Conservation (phyloP, 2,888 invertebrate species). For the Pristionchus arcanus region DNA sequence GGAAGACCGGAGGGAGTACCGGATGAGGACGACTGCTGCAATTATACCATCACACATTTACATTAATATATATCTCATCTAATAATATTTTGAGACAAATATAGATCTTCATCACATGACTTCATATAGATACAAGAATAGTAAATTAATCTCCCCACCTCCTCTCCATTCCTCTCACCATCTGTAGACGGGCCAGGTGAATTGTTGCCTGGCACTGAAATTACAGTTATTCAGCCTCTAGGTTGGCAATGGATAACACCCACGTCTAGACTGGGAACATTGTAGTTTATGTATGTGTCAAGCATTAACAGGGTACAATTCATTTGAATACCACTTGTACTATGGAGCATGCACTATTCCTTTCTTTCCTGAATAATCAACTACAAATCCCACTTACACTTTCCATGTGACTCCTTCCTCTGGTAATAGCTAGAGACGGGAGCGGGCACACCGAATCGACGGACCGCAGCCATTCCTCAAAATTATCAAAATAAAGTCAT, state of each 20-base stretch:
- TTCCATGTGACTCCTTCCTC: slow-evolving; percentile 61
- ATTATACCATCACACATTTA: background rate
- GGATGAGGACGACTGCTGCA: background rate
- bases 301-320: background rate
- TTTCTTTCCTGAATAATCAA: background rate
- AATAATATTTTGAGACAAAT: too few species aligned
- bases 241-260: background rate
- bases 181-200: slow-evolving; percentile 67
- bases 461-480: slow-evolving; percentile 42
- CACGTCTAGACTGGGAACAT: background rate
- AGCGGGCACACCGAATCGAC: slow-evolving; percentile 62
- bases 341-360: background rate
- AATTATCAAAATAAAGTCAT: background rate
- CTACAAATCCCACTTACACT: slow-evolving; percentile 34
- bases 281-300: background rate
- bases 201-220: slow-evolving; percentile 32
- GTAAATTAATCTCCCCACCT: background rate
- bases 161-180: slow-evolving; percentile 56
- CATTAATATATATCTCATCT: too few species aligned
- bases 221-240: background rate
- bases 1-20: slow-evolving; percentile 22
- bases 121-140: background rate
- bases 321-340: background rate
- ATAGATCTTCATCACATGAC: background rate
- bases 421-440: slow-evolving; percentile 65